A percentile compares a stretch with the other conserved stretches of the same genome.
phyloP scores from a whole-genome alignment of 2,797 vertebrate genomes.

The Enoplosus armatus region DNA sequence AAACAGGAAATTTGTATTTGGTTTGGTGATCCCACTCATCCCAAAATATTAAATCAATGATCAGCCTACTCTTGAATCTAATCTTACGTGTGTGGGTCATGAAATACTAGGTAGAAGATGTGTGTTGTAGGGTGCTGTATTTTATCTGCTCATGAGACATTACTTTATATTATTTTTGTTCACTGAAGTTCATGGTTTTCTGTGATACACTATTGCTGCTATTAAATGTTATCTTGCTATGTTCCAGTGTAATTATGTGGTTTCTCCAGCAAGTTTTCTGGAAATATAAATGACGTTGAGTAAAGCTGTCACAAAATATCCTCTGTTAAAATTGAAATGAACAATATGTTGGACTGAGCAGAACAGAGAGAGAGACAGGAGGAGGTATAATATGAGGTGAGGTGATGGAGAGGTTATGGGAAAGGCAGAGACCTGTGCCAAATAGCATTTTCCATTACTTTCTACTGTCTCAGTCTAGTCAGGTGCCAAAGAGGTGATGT shows the following conservation, averaged over 20 bases:
- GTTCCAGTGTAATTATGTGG: neutral
- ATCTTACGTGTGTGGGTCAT: neutral
- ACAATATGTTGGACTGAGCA: conserved; percentile 24
- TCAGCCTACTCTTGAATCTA: neutral
- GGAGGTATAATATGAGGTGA: conserved; percentile 11
- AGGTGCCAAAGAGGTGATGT: conserved; percentile 13
- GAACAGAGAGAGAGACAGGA: neutral
- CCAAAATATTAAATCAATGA: neutral
- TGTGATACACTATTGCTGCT: neutral
- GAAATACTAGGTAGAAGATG: neutral
- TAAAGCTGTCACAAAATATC: neutral
- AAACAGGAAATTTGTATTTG: no score
- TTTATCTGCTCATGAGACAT: neutral
- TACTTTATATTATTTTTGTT: neutral
- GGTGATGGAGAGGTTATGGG: conserved; percentile 38
- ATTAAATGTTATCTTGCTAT: neutral
- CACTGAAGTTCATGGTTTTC: neutral
- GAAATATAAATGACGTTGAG: neutral
- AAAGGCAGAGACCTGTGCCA: conserved; percentile 28
- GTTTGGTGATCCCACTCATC: neutral
- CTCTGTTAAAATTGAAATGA: conserved; percentile 7
- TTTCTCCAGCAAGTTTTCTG: neutral
- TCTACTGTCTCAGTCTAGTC: neutral
- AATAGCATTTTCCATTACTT: conserved; percentile 13
- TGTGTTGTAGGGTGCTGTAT: neutral